These are phyloP conservation scores for Vombatus ursinus DNA, from an alignment of 2,113 vertebrate species.

Conservation along the genomic window DNA sequence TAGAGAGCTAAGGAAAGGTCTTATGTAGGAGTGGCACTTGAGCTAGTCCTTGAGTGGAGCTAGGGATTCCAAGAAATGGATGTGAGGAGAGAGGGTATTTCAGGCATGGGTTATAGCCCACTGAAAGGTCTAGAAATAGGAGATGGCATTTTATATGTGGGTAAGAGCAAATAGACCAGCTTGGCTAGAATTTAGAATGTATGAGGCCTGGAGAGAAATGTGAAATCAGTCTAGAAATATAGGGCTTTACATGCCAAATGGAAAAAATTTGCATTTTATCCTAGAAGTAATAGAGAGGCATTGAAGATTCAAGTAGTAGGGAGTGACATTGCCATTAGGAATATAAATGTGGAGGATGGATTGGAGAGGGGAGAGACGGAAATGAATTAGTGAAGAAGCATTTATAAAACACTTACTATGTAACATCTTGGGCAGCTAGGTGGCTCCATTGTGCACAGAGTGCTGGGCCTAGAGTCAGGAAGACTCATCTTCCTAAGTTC, in stretches of 20 bases:
- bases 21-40: not conserved
- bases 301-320: not conserved
- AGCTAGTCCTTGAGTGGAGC: not conserved
- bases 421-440: not conserved
- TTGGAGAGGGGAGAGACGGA: not conserved
- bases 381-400: not conserved
- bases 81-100: not conserved
- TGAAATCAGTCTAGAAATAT: not conserved
- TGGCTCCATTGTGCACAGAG: not conserved
- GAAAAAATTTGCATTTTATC: not conserved
- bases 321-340: not conserved
- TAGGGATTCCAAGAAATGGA: not conserved
- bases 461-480: not conserved
- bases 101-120: not conserved
- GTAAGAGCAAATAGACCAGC: not conserved
- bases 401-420: not conserved
- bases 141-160: not conserved
- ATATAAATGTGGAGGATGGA: not conserved
- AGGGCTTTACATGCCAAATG: not conserved
- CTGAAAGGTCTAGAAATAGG: not conserved
- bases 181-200: not conserved
- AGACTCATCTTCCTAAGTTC: not conserved
- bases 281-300: not conserved
- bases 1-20: not conserved
- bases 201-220: not conserved